Evolutionary conservation across 2,888 invertebrate species (phyloP), one percentile per base, ranked within the genome.

Genomic region (Melieria omissa): DNA sequence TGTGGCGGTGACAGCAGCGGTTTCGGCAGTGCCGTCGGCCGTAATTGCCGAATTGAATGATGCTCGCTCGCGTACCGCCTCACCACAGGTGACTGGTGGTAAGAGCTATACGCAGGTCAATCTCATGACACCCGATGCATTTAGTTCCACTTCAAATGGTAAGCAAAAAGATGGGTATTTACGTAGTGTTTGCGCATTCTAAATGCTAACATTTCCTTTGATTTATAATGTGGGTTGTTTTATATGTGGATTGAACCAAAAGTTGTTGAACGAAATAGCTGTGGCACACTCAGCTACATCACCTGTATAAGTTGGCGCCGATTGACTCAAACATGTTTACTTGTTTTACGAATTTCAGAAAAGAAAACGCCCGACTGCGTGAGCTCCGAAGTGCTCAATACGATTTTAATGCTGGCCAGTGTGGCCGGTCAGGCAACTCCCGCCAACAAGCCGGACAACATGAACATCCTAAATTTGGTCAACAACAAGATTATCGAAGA

Each of bases 51-150:
- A 72, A 54, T 65, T 73, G 49, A 75, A 63, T 49, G 67, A 73
- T 16, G 55, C 46, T 5, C 70, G 74, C 16, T 83, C 85, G 4
- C 77, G 76, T 0, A 81, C 82, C 5, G 58, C 79, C 9, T 83
- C 85, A 7, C 85, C 85, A 3, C 83, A 82, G 60, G 76, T 78
- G 42, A 77, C 75, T 55, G 72, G 76, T 49, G 78, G 76, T 63
- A 80, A 79, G 69, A 76, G 74, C 41, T 88, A 84, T 73, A 83
- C 87, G 9, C 88, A 88, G 45, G 87, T 94, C 42, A 95, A 92
- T 81, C 89, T 95, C 44, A 94, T 96, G 92, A 95, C 96, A 0
- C 96, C 96, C 0, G 95, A 96, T 82, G 95, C 95, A 16, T 96
- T 96, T 79, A 91, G 90, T 74, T 89, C 91, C 1, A 74, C 75